Evolutionary conservation across 2,113 vertebrate genomes (phyloP).

Genomic region (Amphilophus citrinellus): DNA sequence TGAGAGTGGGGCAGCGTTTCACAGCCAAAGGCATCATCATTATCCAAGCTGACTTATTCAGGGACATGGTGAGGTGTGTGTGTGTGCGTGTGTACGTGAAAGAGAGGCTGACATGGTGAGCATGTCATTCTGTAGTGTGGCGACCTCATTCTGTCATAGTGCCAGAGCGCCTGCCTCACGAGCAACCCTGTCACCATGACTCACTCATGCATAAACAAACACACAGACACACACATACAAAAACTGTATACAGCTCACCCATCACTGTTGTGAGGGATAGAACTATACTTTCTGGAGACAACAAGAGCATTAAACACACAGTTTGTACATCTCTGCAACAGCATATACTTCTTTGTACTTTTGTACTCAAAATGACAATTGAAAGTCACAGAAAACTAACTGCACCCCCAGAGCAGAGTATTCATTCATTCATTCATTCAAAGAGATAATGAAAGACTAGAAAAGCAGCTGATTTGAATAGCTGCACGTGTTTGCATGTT

Average conservation of each 20-base stretch:
- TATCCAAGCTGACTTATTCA: conserved; percentile 62
- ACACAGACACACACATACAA: conserved; percentile 41
- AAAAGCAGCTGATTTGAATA: neutral
- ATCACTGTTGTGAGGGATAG: conserved; percentile 17
- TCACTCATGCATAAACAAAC: conserved; percentile 73
- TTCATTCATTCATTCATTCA: neutral
- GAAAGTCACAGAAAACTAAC: neutral
- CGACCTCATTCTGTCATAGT: conserved; percentile 84
- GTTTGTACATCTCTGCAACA: conserved; percentile 16
- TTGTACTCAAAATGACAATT: neutral
- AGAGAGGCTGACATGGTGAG: conserved; percentile 64
- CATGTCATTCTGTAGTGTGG: conserved; percentile 69
- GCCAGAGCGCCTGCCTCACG: conserved; percentile 67
- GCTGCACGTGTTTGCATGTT: too few relatives aligned
- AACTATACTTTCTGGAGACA: conserved; percentile 26
- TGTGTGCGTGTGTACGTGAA: neutral
- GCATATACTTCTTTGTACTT: neutral
- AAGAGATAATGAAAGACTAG: neutral
- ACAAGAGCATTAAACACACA: conserved; percentile 4
- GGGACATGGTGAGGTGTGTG: conserved; percentile 41
- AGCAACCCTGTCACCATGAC: conserved; percentile 65
- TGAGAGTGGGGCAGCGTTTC: conserved; percentile 60
- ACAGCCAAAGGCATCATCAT: conserved; percentile 63
- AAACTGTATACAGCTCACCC: conserved; percentile 35
- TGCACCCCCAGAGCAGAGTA: neutral